These are phyloP conservation scores for Brachystomella parvula DNA, from an alignment of 1,140 invertebrate species.

Conservation along the genomic window DNA sequence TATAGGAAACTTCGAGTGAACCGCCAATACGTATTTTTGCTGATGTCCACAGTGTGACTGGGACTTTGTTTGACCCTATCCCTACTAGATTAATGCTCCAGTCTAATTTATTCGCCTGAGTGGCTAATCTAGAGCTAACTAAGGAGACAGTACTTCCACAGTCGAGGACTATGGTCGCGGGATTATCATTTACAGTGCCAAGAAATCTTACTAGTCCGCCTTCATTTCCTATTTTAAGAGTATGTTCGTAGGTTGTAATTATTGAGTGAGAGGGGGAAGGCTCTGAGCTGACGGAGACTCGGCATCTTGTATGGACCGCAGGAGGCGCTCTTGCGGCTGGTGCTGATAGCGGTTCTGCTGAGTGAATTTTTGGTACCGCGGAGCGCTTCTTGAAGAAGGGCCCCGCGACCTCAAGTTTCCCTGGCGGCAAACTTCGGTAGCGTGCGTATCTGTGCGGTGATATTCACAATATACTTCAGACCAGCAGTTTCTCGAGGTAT, in stretches of 20 bases:
- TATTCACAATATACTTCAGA: not conserved
- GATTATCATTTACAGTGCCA: not conserved
- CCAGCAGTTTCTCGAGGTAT: not conserved
- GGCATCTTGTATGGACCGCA: too few relatives aligned
- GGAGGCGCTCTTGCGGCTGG: not conserved
- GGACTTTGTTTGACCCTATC: not conserved
- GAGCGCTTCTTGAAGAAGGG: not conserved
- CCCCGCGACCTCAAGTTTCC: not conserved
- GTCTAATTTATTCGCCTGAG: not conserved
- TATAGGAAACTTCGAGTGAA: too few relatives aligned
- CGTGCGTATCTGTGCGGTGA: not conserved
- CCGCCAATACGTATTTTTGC: too few relatives aligned
- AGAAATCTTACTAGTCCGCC: not conserved
- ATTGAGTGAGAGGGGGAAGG: too few relatives aligned
- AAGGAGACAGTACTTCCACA: not conserved
- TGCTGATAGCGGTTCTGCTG: not conserved
- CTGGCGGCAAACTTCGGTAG: not conserved
- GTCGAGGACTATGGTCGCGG: not conserved
- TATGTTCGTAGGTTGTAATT: not conserved
- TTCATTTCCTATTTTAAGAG: not conserved
- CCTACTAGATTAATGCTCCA: not conserved
- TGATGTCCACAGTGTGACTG: too few relatives aligned
- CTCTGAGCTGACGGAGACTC: too few relatives aligned
- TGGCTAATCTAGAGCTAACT: not conserved
- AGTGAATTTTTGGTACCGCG: not conserved